Evolutionary conservation across 2,888 invertebrate species (phyloP), one percentile per base, ranked within the genome.

Genomic region (Diaperis boleti): DNA sequence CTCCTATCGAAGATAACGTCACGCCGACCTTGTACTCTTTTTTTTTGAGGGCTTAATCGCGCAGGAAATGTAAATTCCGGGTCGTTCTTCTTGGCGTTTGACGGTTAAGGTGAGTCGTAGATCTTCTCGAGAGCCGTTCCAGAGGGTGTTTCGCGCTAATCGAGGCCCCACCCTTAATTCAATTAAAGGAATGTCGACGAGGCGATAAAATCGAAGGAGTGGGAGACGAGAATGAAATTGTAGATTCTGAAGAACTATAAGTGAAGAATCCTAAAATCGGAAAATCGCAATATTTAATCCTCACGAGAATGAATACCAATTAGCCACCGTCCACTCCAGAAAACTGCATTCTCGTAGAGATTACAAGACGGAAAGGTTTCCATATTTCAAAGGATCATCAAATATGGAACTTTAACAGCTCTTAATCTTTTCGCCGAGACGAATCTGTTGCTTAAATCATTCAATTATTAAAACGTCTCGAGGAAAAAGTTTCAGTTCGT

Each of bases 131-230:
- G 26, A 22, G 59, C 37, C 37, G 17, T 13, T 59, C 37, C 44
- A 17, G 22, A 26, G 41, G 49, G 18, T 33, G 39, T 29, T 59
- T 10, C 37, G 29, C 49, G 41, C 37, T 59, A 59, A 59, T 59
- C 59, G n/a, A n/a, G 33, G 49, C 56, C 62, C 42, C 49, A 39
- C 44, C 50, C 50, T 52, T 62, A 62, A 57, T 57, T 62, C 42
- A 50, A 62, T 62, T 57, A 57, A 15, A n/a, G n/a, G n/a, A n/a
- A n/a, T n/a, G n/a, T n/a, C n/a, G n/a, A n/a, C n/a, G n/a, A n/a
- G n/a, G n/a, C n/a, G n/a, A n/a, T n/a, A n/a, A n/a, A n/a, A n/a
- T n/a, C n/a, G n/a, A n/a, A n/a, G n/a, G n/a, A n/a, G n/a, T n/a
- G n/a, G n/a, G n/a, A n/a, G n/a, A n/a, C n/a, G n/a, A n/a, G n/a